Evolutionary conservation across 2,113 vertebrate genomes (phyloP).

Genomic region (Melanerpes aurifrons): DNA sequence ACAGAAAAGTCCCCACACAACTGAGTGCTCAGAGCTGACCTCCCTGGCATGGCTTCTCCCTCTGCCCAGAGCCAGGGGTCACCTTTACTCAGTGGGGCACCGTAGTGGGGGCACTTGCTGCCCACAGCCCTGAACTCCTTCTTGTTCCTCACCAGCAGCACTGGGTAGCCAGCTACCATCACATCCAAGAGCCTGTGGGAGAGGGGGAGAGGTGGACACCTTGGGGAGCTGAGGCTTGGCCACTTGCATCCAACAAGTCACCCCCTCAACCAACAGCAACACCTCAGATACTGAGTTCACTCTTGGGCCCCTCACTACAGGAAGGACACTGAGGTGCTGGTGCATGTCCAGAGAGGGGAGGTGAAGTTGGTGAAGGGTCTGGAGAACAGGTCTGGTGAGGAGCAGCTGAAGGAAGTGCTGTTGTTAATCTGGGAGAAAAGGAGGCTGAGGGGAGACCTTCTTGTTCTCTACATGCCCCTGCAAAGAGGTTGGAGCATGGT

Average conservation of each 20-base stretch:
- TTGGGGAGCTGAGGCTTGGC: fast-evolving
- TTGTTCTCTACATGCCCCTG: not conserved
- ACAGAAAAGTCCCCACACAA: not conserved
- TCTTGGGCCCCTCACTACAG: not conserved
- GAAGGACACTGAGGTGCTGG: not conserved
- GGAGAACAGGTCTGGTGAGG: not conserved
- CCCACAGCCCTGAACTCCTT: constrained; percentile 84
- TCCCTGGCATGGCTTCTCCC: fast-evolving
- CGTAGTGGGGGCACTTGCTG: constrained; percentile 84
- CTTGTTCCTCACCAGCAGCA: constrained; percentile 80
- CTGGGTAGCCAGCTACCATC: constrained; percentile 71
- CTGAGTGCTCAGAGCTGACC: not conserved
- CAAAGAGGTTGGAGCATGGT: not conserved
- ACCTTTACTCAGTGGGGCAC: constrained; percentile 86
- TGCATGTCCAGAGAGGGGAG: not conserved
- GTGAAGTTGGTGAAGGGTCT: not conserved
- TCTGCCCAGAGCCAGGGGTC: not conserved
- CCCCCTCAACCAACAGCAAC: not conserved
- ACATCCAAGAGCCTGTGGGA: constrained; percentile 83
- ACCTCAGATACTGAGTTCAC: not conserved
- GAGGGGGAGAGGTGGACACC: not conserved
- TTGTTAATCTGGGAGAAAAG: not conserved
- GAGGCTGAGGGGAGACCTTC: not conserved
- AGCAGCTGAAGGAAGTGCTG: no score
- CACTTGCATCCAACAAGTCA: fast-evolving